Base-by-base conservation (phyloP, 2,888 invertebrate species). In the Scaptomyza caliginosa region DNA sequence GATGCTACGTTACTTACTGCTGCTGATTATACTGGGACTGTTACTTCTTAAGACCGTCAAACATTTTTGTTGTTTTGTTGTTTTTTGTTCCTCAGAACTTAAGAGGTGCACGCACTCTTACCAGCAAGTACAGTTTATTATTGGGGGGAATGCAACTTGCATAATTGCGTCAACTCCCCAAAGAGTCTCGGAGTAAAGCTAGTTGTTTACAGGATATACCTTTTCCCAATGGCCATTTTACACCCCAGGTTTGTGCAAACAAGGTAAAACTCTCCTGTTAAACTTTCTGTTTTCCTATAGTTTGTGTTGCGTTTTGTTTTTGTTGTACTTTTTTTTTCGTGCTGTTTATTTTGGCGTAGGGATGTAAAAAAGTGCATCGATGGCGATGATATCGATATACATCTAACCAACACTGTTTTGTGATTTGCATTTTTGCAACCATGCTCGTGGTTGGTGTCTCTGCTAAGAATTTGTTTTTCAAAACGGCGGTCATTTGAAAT, bases 91-190 rank as follows among this genome's bases (percentile, higher is more conserved):
- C 34, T 28, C 17, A 28, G 19, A 21, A 5, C n/a, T 26, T 19
- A 56, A 52, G 40, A n/a, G 16, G 40, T 24, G 72, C 50, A 51
- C 42, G 46, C 34, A 49, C 17, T 46, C 11, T 48, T 40, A 49
- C 23, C 23, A 69, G 43, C 64, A 72, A 66, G 85, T 89, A 88
- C 83, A 86, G 85, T 89, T 83, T 59, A 67, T 52, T 67, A 46
- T 58, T 76, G 70, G 70, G 63, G 66, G 56, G 26, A 51, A 38
- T 69, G 69, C 78, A 78, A 74, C 83, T 87, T 81, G 82, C 88
- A 87, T 86, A 88, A 88, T 88, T 84, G 77, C 71, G 58, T 66
- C 46, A 39, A 46, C 55, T 58, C 8, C 17, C 8, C 16, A 32
- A 24, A 8, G 8, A 24, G 11, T n/a, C 5, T 32, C 13, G 5